Percentiles rank a stretch among this genome's conserved stretches.
Evolutionary conservation across 1,140 invertebrate species (phyloP).

Genomic region (Calosoma granatense): DNA sequence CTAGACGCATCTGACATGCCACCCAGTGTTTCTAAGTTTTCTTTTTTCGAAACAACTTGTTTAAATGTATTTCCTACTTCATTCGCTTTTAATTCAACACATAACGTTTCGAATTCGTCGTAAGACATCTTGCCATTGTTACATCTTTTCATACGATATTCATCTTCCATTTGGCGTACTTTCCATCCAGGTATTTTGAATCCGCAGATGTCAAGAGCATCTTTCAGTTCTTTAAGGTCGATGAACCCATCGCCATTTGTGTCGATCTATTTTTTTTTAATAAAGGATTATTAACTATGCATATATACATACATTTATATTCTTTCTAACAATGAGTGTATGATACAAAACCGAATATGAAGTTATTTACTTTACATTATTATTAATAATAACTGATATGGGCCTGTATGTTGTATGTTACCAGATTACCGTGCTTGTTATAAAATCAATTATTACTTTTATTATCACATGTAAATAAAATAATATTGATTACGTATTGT

Average conservation of each 20-base stretch:
- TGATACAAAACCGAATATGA: neutral
- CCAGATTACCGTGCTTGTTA: too few relatives aligned
- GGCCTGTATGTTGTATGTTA: too few relatives aligned
- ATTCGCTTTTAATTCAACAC: constrained; percentile 76
- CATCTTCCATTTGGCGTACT: constrained; percentile 82
- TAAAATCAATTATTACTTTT: too few relatives aligned
- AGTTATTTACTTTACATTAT: neutral
- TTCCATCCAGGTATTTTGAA: constrained; percentile 89
- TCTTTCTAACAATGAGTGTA: neutral
- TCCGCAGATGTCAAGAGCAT: constrained; percentile 79
- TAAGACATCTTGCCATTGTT: constrained; percentile 66
- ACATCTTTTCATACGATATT: constrained; percentile 60
- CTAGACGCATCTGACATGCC: constrained; percentile 93
- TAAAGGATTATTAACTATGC: constrained; percentile 32
- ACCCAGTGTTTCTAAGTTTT: constrained; percentile 84
- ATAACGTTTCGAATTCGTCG: constrained; percentile 85
- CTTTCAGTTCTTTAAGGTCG: constrained; percentile 77
- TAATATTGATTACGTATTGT: too few relatives aligned
- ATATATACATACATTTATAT: neutral
- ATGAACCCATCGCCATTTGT: constrained; percentile 85
- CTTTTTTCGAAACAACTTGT: constrained; percentile 82
- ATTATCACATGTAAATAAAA: too few relatives aligned
- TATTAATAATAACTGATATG: too few relatives aligned
- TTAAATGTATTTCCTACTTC: constrained; percentile 88
- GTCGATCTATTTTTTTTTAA: too few relatives aligned